Conservation (phyloP, 2,797 vertebrate genomes). For the Tragelaphus eurycerus region DNA sequence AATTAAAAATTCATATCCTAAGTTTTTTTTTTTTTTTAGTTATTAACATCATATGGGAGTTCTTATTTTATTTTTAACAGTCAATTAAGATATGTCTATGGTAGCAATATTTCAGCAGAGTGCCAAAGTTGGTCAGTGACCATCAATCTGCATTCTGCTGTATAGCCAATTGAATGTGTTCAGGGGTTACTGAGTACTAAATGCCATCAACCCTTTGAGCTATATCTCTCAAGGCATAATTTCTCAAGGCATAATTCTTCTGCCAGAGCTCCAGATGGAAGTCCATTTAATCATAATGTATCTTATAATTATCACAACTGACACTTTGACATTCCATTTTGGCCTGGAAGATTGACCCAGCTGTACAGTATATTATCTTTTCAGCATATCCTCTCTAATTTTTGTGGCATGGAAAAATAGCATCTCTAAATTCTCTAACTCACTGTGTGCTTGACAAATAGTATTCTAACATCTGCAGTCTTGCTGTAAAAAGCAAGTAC, state of each 20-base stretch:
- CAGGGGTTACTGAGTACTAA: conserved; percentile 56
- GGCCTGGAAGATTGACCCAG: conserved; percentile 73
- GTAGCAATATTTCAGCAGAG: background rate
- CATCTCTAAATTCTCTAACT: conserved; percentile 56
- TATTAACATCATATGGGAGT: background rate
- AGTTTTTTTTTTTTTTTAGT: background rate
- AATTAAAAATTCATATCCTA: background rate
- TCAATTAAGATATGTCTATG: conserved; percentile 30
- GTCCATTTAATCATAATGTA: conserved; percentile 75
- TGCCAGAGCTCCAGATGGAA: conserved; percentile 69
- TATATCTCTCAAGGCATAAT: conserved; percentile 67
- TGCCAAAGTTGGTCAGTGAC: conserved; percentile 16
- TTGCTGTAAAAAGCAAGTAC: conserved; percentile 41
- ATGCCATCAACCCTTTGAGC: conserved; percentile 57
- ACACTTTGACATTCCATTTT: conserved; percentile 74
- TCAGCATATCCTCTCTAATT: conserved; percentile 64
- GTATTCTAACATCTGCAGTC: conserved; percentile 22
- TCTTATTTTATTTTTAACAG: background rate
- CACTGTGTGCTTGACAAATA: conserved; percentile 52
- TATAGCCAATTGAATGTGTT: conserved; percentile 18
- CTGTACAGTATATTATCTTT: conserved; percentile 70
- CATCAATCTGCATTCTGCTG: conserved; percentile 60
- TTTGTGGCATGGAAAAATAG: conserved; percentile 60
- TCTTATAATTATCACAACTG: conserved; percentile 77
- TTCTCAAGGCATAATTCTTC: conserved; percentile 72